Base-by-base conservation (phyloP, 2,113 vertebrate genomes). In the Poecile atricapillus region DNA sequence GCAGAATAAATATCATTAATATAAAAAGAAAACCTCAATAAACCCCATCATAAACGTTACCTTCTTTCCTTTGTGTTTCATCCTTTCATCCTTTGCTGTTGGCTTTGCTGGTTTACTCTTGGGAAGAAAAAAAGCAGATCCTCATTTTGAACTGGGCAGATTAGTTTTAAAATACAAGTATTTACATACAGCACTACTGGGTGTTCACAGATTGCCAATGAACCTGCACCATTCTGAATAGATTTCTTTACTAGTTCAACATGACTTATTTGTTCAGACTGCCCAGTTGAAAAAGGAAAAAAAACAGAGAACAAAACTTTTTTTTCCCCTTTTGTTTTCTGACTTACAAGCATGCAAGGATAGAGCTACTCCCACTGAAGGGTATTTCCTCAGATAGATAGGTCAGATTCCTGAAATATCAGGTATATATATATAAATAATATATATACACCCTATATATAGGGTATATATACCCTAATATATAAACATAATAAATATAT, bases 71-170 rank as follows among this genome's bases (percentile, higher is more conserved):
- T 95, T 77, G 33, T 79, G 78, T 31, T 95, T 95, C 41, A 7
- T 5, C 39, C 5, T 39, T 0, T 47, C 83, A n/a, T 89, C 93
- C 50, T 96, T 96, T 31, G 30, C 58, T 46, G 65, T 33, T 91
- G 97, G 92, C 70, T 97, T 97, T 64, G 6, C 70, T 30, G 96
- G 80, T 73, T 98, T 91, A 44, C 76, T 93, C 98, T 98, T 63
- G 83, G 83, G 87, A 94, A 87, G 50, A 92, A 97, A 85, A 55
- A 90, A 18, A 81, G 10, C 28, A 44, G 5, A 73, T 31, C 27
- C 6, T 65, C 15, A 28, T 20, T 86, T 52, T 68, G 16, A 60
- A 46, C 17, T 16, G 44, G 15, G 25, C 14, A 73, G 8, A 13
- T 25, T 6, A 44, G 14, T 64, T 65, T 71, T 15, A 37, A 44